Evolutionary conservation across 2,888 invertebrate species (phyloP).

Genomic region (Trissoscelio sp.): DNA sequence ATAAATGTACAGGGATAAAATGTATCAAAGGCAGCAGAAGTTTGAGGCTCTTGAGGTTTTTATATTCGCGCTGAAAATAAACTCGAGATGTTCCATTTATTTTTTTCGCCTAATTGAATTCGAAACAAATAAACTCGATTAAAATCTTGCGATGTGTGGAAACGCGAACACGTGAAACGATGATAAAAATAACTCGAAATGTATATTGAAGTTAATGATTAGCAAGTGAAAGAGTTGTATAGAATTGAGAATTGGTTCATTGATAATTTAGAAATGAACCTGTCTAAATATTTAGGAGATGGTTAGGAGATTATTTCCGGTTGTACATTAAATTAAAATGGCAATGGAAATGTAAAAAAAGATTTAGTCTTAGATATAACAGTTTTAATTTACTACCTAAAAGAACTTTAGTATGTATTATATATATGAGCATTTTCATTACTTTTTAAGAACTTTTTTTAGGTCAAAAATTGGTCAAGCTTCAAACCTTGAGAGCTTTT

Average conservation of each 20-base stretch:
- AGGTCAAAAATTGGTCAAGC: no score
- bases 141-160: neutral
- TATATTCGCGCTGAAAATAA: slow-evolving; percentile 7
- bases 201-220: neutral
- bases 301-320: neutral
- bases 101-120: slow-evolving; percentile 31
- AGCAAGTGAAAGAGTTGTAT: slow-evolving; percentile 4
- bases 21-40: slow-evolving; percentile 1
- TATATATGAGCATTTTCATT: no score
- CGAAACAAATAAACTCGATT: slow-evolving; percentile 29
- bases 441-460: no score
- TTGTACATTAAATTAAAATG: neutral
- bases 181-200: neutral
- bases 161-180: slow-evolving; percentile 1
- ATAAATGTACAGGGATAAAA: neutral
- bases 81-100: neutral
- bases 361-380: no score
- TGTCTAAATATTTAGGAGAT: slow-evolving; percentile 5
- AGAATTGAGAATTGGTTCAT: slow-evolving; percentile 1
- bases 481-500: no score
- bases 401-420: no score
- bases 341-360: neutral
- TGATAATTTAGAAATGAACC: slow-evolving; percentile 13
- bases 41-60: neutral
- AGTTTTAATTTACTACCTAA: no score